Conservation (phyloP, 1,140 invertebrate species). For the Bombus sylvicola region DNA sequence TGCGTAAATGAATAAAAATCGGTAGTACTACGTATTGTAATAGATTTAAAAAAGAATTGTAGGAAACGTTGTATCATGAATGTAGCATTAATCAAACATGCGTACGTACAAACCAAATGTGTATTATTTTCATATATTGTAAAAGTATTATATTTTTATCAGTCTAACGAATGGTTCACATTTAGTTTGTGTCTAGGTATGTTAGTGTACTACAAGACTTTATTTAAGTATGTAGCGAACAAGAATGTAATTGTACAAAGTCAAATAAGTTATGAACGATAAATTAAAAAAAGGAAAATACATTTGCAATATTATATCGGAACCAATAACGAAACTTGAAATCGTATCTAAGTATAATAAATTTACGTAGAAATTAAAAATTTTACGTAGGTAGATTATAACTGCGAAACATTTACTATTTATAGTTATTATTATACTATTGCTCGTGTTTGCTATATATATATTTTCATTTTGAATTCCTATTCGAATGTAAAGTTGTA, state of each 20-base stretch:
- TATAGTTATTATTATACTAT: background rate
- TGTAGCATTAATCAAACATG: constrained; percentile 57
- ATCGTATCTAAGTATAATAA: background rate
- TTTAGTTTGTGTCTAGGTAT: constrained; percentile 42
- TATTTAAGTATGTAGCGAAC: constrained; percentile 32
- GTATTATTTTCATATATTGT: constrained; percentile 59
- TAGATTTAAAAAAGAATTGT: constrained; percentile 10
- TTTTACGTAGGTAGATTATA: constrained; percentile 1
- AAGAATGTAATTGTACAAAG: constrained; percentile 36
- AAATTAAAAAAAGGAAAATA: background rate
- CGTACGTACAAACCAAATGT: constrained; percentile 54
- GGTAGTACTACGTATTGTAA: constrained; percentile 11
- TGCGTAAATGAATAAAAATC: constrained; percentile 7
- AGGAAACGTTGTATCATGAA: constrained; percentile 25
- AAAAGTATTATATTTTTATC: constrained; percentile 53
- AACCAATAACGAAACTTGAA: constrained; percentile 13
- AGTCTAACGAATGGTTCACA: constrained; percentile 19
- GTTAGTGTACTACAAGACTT: constrained; percentile 27
- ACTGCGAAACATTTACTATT: background rate
- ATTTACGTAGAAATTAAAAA: constrained; percentile 20
- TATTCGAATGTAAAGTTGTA: constrained; percentile 42
- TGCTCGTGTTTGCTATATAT: background rate
- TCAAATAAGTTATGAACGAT: constrained; percentile 11
- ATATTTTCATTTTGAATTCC: background rate
- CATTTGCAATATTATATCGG: constrained; percentile 31